A percentile compares a stretch with the other conserved stretches of the same genome.
phyloP scores from a whole-genome alignment of 1,140 invertebrate species.

The Aphidius ervi region DNA sequence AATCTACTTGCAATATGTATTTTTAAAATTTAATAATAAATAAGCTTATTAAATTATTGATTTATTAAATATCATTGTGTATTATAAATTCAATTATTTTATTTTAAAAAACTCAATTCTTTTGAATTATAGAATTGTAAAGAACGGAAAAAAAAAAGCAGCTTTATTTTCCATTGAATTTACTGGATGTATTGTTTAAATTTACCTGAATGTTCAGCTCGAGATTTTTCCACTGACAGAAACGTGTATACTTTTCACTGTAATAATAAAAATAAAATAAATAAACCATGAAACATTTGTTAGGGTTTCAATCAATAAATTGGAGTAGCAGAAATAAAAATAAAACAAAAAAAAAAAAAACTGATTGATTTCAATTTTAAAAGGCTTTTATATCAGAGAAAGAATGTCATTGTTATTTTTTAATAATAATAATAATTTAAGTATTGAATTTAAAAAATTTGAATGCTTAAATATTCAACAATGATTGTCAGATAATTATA shows the following conservation, averaged over 20 bases:
- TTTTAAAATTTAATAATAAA: too few species aligned
- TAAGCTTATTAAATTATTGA: too few species aligned
- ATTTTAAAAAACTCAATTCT: conserved; percentile 7
- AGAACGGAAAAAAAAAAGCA: conserved; percentile 4
- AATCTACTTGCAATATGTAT: too few species aligned
- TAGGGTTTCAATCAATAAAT: background rate
- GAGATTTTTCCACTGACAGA: conserved; percentile 99
- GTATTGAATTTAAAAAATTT: too few species aligned
- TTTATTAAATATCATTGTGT: too few species aligned
- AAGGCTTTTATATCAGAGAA: too few species aligned
- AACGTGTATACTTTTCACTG: conserved; percentile 99
- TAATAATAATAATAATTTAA: too few species aligned
- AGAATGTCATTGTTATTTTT: background rate
- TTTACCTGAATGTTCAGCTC: conserved; percentile 97
- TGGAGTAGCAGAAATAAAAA: too few species aligned
- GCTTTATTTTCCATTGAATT: background rate
- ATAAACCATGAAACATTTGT: conserved; percentile 19
- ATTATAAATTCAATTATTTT: conserved; percentile 11
- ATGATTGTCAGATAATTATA: conserved; percentile 18
- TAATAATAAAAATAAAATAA: conserved; percentile 40
- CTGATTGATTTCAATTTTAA: too few species aligned
- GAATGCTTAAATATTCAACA: too few species aligned
- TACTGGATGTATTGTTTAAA: background rate
- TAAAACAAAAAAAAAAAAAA: too few species aligned
- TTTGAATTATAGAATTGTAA: background rate